phyloP scores from a whole-genome alignment of 2,113 vertebrate genomes.

The Rhabdornis inornatus region DNA sequence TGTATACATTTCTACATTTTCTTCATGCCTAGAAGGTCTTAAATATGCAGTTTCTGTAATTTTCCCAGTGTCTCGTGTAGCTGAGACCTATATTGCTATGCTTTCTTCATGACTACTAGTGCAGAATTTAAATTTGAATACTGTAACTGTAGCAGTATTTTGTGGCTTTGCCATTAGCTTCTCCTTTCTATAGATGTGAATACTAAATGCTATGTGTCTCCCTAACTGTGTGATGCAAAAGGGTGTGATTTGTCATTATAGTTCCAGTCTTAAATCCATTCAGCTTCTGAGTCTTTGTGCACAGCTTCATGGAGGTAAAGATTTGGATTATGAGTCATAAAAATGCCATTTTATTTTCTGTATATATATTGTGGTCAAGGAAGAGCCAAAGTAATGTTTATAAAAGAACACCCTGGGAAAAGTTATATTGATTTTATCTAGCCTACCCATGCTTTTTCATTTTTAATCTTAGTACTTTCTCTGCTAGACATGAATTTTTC shows the following conservation, averaged over 20 bases:
- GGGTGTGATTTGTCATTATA: neutral
- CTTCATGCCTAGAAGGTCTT: neutral
- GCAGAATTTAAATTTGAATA: neutral
- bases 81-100: neutral
- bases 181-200: neutral
- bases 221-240: neutral
- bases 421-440: conserved; percentile 48
- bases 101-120: neutral
- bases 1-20: neutral
- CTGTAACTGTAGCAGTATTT: neutral
- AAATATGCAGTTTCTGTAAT: neutral
- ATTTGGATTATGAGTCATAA: conserved; percentile 20
- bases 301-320: neutral
- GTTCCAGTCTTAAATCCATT: neutral
- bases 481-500: conserved; percentile 21
- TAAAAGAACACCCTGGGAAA: conserved; percentile 57
- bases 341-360: conserved; percentile 41
- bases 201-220: neutral
- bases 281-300: neutral
- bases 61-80: neutral
- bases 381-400: conserved; percentile 46
- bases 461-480: conserved; percentile 42
- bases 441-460: conserved; percentile 20
- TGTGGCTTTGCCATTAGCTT: neutral
- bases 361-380: conserved; percentile 40